phyloP scores from a whole-genome alignment of 2,888 invertebrate species.

The Watsonalla binaria region DNA sequence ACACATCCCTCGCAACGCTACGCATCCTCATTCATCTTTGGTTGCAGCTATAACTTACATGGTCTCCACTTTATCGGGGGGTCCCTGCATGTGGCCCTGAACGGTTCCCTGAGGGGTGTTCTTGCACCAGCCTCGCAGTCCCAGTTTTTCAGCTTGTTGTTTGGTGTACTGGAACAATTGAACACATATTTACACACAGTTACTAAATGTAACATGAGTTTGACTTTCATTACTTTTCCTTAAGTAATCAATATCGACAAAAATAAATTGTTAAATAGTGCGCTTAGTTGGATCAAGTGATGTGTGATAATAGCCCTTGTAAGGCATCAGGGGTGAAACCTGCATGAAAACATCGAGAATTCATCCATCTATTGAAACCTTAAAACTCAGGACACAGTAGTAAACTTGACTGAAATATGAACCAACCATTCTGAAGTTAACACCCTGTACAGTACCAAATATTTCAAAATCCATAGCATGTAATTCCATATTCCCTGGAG shows the following conservation, averaged over 20 bases:
- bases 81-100: conserved; percentile 83
- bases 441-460: conserved; percentile 66
- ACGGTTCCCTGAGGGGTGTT: conserved; percentile 84
- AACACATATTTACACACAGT: conserved; percentile 7
- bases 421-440: conserved; percentile 27
- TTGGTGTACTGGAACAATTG: conserved; percentile 79
- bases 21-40: too few relatives aligned
- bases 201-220: background rate
- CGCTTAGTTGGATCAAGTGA: too few relatives aligned
- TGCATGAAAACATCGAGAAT: too few relatives aligned
- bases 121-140: conserved; percentile 85
- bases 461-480: conserved; percentile 63
- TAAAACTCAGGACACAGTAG: too few relatives aligned
- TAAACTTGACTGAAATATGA: too few relatives aligned
- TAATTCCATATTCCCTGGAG: conserved; percentile 12
- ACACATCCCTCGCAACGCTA: too few relatives aligned
- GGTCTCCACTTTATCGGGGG: conserved; percentile 72
- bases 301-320: too few relatives aligned
- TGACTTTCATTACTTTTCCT: too few relatives aligned
- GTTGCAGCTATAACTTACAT: conserved; percentile 73
- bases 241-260: too few relatives aligned
- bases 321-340: too few relatives aligned
- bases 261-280: too few relatives aligned
- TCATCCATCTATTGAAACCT: too few relatives aligned
- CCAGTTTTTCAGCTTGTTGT: conserved; percentile 80